Base-by-base conservation (phyloP, 2,113 vertebrate species). In the Dasyprocta punctata region DNA sequence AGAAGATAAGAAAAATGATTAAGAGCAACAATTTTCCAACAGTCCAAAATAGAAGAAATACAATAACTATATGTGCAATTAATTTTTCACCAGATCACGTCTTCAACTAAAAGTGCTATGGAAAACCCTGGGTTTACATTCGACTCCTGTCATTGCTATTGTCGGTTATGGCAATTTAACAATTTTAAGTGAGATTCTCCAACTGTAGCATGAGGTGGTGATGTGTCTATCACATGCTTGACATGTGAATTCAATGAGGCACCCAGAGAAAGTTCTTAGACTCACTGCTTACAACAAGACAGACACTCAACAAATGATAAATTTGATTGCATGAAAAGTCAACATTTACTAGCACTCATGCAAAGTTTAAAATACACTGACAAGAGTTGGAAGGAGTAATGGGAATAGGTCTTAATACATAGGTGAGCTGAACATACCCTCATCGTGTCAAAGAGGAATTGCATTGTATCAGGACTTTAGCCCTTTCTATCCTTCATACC, bases 1-100 rank as follows among this genome's bases (percentile, higher is more conserved):
- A 65, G 41, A 88, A 86, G 47, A 97, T 33, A 94, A 92, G 75
- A 38, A 30, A 30, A 56, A 97, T 86, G 89, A 88, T 90, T 91
- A 97, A 73, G 5, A 95, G 36, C 97, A 96, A 90, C 7, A 78
- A 19, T 47, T 91, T 96, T 75, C 56, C 36, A 94, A 54, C 33
- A 67, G 33, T 58, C 86, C 20, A 28, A 13, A 65, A 28, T 8
- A 41, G 20, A 16, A 86, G 69, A 77, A 93, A 89, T 67, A 28
- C 47, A 86, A 61, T 65, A 38, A 93, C 14, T 22, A 1, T n/a
- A 1, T 60, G 58, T 52, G 10, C 11, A 82, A 77, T 61, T 52
- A 28, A 63, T 30, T 91, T 96, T 89, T 83, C 14, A 85, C 11
- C 22, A 91, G 28, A 67, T 73, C 8, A 63, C 14, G 71, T 63